Evolutionary conservation across 2,113 vertebrate species (phyloP).

Genomic region (Miniopterus natalensis): DNA sequence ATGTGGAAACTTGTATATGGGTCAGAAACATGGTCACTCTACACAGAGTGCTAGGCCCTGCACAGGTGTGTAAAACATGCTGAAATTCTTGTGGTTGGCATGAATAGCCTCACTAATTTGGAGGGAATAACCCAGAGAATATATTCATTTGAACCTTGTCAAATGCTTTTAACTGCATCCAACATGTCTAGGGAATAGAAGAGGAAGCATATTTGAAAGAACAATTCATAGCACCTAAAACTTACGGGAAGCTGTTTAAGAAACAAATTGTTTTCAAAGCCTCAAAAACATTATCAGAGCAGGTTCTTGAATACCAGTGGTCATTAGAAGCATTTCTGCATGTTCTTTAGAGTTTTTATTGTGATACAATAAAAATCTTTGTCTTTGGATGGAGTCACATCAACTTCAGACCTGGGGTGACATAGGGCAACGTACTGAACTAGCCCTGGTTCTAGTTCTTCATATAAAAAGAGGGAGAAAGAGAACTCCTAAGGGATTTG

Average conservation of each 20-base stretch:
- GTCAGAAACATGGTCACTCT: background rate
- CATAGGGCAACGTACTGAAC: background rate
- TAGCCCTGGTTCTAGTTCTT: background rate
- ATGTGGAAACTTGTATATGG: background rate
- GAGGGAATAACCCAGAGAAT: background rate
- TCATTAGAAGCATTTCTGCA: background rate
- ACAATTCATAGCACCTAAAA: background rate
- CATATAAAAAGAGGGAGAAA: background rate
- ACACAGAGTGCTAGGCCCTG: background rate
- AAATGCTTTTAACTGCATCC: background rate
- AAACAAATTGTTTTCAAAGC: conserved; percentile 9
- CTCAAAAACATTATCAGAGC: conserved; percentile 7
- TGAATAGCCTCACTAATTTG: background rate
- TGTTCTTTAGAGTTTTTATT: background rate
- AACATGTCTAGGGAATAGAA: background rate
- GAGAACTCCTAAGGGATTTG: background rate
- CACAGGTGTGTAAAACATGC: background rate
- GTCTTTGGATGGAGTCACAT: background rate
- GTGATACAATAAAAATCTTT: background rate
- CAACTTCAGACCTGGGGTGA: background rate
- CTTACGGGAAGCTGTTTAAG: background rate
- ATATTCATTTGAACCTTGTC: background rate
- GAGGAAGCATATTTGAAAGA: conserved; percentile 14
- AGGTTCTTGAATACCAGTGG: background rate
- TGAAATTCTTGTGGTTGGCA: conserved; percentile 25